A percentile compares a stretch with the other conserved stretches of the same genome.
Conservation (phyloP, 2,888 invertebrate species). For the Cryptus armator region DNA sequence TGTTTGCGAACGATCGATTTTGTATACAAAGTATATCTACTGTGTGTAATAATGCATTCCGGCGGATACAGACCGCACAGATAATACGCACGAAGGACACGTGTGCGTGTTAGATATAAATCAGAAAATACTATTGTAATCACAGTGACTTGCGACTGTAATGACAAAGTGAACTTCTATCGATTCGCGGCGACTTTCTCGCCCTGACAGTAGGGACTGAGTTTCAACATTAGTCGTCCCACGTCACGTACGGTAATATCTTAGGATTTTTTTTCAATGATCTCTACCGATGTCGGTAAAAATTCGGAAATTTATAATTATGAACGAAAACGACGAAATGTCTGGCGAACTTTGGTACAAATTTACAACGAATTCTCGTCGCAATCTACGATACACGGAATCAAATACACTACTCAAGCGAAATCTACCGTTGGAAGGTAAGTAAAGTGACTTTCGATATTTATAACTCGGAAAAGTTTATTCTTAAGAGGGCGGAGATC, state of each 20-base stretch:
- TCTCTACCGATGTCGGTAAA: not conserved
- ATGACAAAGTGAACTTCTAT: constrained; percentile 51
- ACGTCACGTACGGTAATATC: not conserved
- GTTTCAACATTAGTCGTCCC: constrained; percentile 36
- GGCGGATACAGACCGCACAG: constrained; percentile 5
- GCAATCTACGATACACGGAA: constrained; percentile 76
- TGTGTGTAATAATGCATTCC: constrained; percentile 20
- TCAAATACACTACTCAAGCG: constrained; percentile 76
- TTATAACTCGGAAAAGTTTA: not conserved
- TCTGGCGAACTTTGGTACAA: constrained; percentile 68
- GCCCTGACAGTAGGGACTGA: not conserved
- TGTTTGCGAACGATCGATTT: constrained; percentile 4
- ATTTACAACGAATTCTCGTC: constrained; percentile 74
- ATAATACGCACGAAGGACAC: constrained; percentile 2
- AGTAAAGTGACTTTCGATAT: constrained; percentile 11
- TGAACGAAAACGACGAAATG: constrained; percentile 15
- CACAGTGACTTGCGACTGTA: constrained; percentile 46
- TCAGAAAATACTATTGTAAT: constrained; percentile 53
- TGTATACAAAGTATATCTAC: constrained; percentile 6
- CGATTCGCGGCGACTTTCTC: constrained; percentile 46
- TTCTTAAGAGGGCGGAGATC: not conserved
- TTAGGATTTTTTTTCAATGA: constrained; percentile 29
- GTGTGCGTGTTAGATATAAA: constrained; percentile 55
- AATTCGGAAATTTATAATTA: not conserved
- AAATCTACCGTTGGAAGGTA: constrained; percentile 74